These are phyloP conservation scores for Pelosia muscerda DNA, from an alignment of 2,888 invertebrate species.

Conservation along the genomic window DNA sequence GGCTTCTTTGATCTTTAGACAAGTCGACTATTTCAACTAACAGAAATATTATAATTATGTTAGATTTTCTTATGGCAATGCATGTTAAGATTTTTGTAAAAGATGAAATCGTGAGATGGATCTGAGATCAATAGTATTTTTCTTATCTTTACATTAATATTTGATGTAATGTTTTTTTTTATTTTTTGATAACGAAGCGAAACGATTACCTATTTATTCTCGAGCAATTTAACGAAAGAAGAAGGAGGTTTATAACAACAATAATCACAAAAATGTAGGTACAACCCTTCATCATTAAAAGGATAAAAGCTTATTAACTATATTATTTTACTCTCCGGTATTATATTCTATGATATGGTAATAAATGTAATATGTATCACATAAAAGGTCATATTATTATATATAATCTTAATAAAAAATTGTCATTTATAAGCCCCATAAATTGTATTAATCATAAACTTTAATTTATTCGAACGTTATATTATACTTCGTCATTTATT, in stretches of 20 bases:
- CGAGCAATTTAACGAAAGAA: too few relatives aligned
- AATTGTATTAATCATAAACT: constrained; percentile 12
- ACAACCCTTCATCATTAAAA: neutral
- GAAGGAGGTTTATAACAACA: too few relatives aligned
- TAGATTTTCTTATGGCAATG: constrained; percentile 27
- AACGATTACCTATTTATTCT: too few relatives aligned
- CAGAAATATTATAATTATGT: neutral
- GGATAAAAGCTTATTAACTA: too few relatives aligned
- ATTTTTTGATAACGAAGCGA: neutral
- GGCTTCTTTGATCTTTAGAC: neutral
- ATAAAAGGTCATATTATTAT: constrained; percentile 9
- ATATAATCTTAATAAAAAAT: constrained; percentile 10
- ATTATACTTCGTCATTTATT: constrained; percentile 31
- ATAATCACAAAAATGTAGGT: neutral
- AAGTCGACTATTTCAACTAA: neutral
- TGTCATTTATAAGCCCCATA: constrained; percentile 19
- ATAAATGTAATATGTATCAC: neutral
- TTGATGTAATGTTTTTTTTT: neutral
- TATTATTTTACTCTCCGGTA: too few relatives aligned
- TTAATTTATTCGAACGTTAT: constrained; percentile 34
- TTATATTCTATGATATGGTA: too few relatives aligned
- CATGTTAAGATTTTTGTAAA: constrained; percentile 21
- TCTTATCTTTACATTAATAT: neutral
- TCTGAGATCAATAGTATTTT: constrained; percentile 28
- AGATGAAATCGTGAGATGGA: constrained; percentile 31